Base-by-base conservation (phyloP, 2,113 vertebrate genomes). In the Romanogobio albipinnatus region DNA sequence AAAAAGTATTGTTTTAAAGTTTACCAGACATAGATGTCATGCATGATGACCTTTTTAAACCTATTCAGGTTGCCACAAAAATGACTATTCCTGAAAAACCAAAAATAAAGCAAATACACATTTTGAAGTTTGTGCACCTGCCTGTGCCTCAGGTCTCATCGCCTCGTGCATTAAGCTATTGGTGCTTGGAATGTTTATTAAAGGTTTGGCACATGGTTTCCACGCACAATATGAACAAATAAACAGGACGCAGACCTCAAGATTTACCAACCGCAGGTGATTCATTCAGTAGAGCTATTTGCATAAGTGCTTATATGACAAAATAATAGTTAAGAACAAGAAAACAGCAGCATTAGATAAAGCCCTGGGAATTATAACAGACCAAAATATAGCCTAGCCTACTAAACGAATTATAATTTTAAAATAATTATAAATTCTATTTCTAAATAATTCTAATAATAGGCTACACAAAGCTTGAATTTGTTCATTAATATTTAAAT, bases 41-140 rank as follows among this genome's bases (percentile, higher is more conserved):
- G 17, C 17, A 68, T n/a, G 0, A 45, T 47, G 19, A 45, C 10
- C 2, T 43, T 71, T 39, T 68, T 68, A 29, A 66, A 66, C 61
- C 8, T 17, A 39, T 39, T 73, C 10, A 71, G n/a, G 45, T n/a
- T 6, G 22, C 19, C 6, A 71, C 39, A 71, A n/a, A 66, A 61
- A 33, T 9, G 0, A 43, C 36, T 43, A 4, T 22, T 39, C 24
- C 43, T 9, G 80, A 78, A 81, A 11, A 85, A 88, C 74, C 22
- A 39, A 51, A 36, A 53, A 33, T 11, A 22, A 64, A 29, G 39
- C 13, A 26, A 26, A 13, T 17, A 45, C 19, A 79, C 53, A 45
- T 73, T 73, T 45, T 45, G 36, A 62, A 47, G 14, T 22, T 47
- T 29, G 58, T 45, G 76, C 77, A 79, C 77, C 77, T 79, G 77